Evolutionary conservation across 2,888 invertebrate species (phyloP).

Genomic region (Phanerotoma sp.): DNA sequence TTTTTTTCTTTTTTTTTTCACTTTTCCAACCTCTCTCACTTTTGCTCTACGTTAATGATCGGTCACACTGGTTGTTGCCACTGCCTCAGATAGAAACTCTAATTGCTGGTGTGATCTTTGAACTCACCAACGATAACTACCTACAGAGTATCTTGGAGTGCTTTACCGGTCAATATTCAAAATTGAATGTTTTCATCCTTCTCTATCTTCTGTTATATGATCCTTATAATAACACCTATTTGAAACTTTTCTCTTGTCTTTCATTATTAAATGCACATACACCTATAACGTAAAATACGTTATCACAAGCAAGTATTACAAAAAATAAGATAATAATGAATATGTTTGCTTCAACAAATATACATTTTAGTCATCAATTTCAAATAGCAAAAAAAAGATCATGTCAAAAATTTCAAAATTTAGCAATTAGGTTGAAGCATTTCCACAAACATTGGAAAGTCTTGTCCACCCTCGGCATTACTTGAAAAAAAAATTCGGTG

Average conservation of each 20-base stretch:
- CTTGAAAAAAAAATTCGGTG: constrained; percentile 13
- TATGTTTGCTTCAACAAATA: background rate
- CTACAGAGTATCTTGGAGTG: constrained; percentile 19
- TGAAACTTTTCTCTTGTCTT: no score
- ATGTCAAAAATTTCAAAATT: background rate
- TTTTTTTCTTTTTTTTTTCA: background rate
- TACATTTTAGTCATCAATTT: no score
- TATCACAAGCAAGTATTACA: no score
- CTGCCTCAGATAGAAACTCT: constrained; percentile 41
- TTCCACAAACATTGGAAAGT: constrained; percentile 5
- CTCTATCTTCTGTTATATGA: constrained; percentile 8
- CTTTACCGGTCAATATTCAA: constrained; percentile 5
- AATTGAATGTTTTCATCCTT: background rate
- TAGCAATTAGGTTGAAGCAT: background rate
- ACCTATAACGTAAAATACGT: no score
- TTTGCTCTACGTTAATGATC: constrained; percentile 4
- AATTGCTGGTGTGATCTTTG: constrained; percentile 46
- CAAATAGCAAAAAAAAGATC: background rate
- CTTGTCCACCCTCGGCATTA: constrained; percentile 17
- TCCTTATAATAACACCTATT: no score
- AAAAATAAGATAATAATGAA: background rate
- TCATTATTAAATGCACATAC: no score
- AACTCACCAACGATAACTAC: constrained; percentile 43
- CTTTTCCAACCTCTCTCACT: background rate
- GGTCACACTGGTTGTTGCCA: constrained; percentile 32